These are phyloP conservation scores for Steinernema hermaphroditum DNA, from an alignment of 2,888 invertebrate genomes.

Conservation along the genomic window DNA sequence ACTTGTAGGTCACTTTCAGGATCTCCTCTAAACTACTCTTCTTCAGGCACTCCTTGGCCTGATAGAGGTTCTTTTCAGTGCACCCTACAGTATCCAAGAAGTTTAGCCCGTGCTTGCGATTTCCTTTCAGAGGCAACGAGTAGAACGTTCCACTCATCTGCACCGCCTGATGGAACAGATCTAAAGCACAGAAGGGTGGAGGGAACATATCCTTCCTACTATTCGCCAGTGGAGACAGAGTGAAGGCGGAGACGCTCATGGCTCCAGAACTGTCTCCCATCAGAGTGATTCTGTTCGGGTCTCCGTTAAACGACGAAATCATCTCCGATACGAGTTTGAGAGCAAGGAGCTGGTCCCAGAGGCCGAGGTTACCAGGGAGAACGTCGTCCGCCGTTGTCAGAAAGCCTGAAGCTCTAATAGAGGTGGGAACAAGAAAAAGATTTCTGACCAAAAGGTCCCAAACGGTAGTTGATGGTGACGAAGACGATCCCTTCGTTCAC, in stretches of 20 bases:
- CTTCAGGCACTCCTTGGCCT: not conserved
- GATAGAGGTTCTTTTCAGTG: not conserved
- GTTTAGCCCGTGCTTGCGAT: not conserved
- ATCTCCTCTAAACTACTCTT: not conserved
- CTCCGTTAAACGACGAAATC: slow-evolving; percentile 41
- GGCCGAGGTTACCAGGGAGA: slow-evolving; percentile 47
- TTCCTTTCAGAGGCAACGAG: slow-evolving; percentile 27
- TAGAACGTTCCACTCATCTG: slow-evolving; percentile 49
- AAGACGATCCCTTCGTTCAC: slow-evolving; percentile 43
- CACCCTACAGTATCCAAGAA: not conserved
- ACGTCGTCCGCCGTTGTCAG: slow-evolving; percentile 41
- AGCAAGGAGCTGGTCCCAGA: slow-evolving; percentile 45
- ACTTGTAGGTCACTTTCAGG: not conserved
- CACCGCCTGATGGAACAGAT: slow-evolving; percentile 41
- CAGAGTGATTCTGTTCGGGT: slow-evolving; percentile 42
- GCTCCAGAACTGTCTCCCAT: slow-evolving; percentile 48
- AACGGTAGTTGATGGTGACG: slow-evolving; percentile 52
- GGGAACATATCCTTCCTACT: not conserved
- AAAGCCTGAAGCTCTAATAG: slow-evolving; percentile 39
- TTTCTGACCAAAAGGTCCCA: slow-evolving; percentile 31
- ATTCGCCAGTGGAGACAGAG: slow-evolving; percentile 39
- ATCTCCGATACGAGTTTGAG: slow-evolving; percentile 42
- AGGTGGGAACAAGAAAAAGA: not conserved
- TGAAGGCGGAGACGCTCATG: slow-evolving; percentile 34
- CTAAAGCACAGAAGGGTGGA: slow-evolving; percentile 32